phyloP scores from a whole-genome alignment of 2,113 vertebrate genomes.

The Sinocyclocheilus grahami region DNA sequence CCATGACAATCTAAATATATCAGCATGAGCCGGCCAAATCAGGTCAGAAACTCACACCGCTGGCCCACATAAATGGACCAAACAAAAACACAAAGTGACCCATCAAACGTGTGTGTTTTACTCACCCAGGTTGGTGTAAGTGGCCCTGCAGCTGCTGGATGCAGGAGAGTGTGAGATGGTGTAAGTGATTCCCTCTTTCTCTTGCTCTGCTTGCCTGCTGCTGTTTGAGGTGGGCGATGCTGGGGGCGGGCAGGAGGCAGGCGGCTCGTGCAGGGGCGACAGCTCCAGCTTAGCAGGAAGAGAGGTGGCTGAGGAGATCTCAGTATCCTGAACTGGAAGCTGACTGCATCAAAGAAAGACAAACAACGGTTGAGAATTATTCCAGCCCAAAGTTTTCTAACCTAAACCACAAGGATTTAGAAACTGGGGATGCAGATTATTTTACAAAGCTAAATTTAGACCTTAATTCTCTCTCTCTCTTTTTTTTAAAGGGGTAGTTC shows the following conservation, averaged over 20 bases:
- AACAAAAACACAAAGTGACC: constrained; percentile 19
- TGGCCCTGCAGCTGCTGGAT: constrained; percentile 86
- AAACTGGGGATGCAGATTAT: neutral
- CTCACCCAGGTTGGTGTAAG: constrained; percentile 95
- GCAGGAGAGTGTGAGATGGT: constrained; percentile 75
- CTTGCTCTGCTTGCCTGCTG: constrained; percentile 68
- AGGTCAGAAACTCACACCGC: neutral
- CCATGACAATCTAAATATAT: constrained; percentile 39
- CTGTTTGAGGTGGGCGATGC: constrained; percentile 66
- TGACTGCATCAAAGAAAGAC: constrained; percentile 74
- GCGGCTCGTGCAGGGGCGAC: constrained; percentile 62
- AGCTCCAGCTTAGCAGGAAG: constrained; percentile 68
- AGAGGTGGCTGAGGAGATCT: constrained; percentile 62
- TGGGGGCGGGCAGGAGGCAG: constrained; percentile 31
- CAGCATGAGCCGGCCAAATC: constrained; percentile 10
- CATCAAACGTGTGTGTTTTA: neutral
- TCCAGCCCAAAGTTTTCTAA: neutral
- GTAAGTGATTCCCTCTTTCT: constrained; percentile 72
- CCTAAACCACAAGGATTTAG: neutral
- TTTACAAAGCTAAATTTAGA: neutral
- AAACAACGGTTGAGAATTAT: neutral
- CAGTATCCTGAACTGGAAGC: constrained; percentile 73
- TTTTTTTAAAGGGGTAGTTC: neutral
- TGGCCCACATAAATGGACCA: neutral
- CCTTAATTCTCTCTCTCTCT: neutral